Evolutionary conservation across 2,797 vertebrate genomes (phyloP), one percentile per base, ranked within the genome.

Genomic region (Lagorchestes hirsutus): DNA sequence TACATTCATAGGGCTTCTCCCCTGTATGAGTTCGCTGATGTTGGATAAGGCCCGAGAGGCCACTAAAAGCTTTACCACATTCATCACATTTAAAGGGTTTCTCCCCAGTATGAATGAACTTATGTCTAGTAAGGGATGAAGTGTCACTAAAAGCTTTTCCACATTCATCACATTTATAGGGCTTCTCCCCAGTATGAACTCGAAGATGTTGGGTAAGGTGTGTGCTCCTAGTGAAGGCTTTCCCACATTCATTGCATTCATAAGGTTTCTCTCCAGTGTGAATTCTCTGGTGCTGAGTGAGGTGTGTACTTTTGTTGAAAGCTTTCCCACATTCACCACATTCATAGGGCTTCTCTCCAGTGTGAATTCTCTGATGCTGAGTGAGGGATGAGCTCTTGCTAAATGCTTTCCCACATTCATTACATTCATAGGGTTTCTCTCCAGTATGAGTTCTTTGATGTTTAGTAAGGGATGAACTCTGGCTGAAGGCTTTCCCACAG

Each of bases 21-120:
- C 98, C 98, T 3, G 98, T 98, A 50, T 98, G 98, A 54, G 97
- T 98, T 59, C 97, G 97, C 18, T 97, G 96, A 62, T 98, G 98
- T 95, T 98, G 98, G 27, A 97, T 93, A 50, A 98, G 97, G 52
- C 97, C 97, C 9, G 98, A 98, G 50, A 97, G 97, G 54, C 97
- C 97, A 29, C 97, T 97, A 90, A 98, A 98, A 3, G 97, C 96
- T 18, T 98, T 98, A 1, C 98, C 98, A 92, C 98, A 98, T 29
- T 98, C 97, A 0, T 67, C 92, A 90, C 98, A 98, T 46, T 98
- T 97, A 0, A 96, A 98, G 0, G 97, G 98, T 16, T 97, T 97
- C 93, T 97, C 97, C 12, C 96, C 98, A 14, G 97, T 97, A 54
- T 98, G 96, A 34, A 97, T 97, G 50, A 97, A 93, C 13, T 98